These are phyloP conservation scores for Napeogenes sylphis DNA, from an alignment of 2,888 invertebrate genomes.

Conservation along the genomic window DNA sequence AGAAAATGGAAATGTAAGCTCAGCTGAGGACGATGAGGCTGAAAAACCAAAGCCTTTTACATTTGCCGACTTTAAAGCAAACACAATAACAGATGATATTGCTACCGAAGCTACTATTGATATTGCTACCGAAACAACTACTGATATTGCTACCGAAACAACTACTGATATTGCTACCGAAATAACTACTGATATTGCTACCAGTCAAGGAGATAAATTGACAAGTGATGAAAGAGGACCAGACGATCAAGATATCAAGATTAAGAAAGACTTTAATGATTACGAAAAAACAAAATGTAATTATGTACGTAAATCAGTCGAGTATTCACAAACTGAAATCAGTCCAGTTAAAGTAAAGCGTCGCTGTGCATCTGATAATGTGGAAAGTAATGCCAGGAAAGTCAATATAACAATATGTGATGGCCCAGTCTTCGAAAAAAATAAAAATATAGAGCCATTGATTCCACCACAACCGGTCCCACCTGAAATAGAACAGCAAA, in stretches of 20 bases:
- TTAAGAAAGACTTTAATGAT: constrained; percentile 16
- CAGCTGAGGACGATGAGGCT: constrained; percentile 28
- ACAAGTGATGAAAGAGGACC: constrained; percentile 17
- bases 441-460: constrained; percentile 61
- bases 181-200: constrained; percentile 7
- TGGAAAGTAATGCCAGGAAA: constrained; percentile 49
- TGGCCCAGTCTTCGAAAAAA: constrained; percentile 51
- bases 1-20: constrained; percentile 26
- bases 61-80: constrained; percentile 76
- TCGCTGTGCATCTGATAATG: constrained; percentile 45
- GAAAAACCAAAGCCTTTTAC: constrained; percentile 72
- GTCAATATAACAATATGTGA: constrained; percentile 67
- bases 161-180: constrained; percentile 7
- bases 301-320: constrained; percentile 19
- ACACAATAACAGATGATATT: constrained; percentile 44
- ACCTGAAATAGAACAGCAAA: constrained; percentile 89
- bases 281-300: constrained; percentile 8
- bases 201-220: constrained; percentile 26
- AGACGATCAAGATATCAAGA: constrained; percentile 25
- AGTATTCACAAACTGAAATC: constrained; percentile 24
- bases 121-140: no score
- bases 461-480: constrained; percentile 85
- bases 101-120: constrained; percentile 32
- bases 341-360: constrained; percentile 33
- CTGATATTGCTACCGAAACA: constrained; percentile 22